phyloP scores from a whole-genome alignment of 2,113 vertebrate genomes.

The Crotophaga sulcirostris region DNA sequence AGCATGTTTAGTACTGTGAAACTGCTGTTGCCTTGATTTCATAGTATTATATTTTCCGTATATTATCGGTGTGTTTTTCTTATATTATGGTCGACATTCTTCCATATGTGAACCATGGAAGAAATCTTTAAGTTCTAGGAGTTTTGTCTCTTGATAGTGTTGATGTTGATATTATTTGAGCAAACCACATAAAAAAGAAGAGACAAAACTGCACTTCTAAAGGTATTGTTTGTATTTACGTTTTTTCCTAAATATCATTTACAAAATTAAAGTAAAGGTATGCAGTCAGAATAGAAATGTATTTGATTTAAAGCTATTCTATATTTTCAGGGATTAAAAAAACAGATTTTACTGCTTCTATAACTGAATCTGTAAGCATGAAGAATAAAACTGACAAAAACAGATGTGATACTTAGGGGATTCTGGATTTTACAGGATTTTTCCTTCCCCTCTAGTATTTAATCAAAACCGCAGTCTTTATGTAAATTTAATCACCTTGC shows the following conservation, averaged over 20 bases:
- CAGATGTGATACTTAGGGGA: neutral
- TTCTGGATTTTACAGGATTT: slow-evolving; percentile 21
- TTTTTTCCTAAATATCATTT: slow-evolving; percentile 36
- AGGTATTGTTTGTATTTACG: neutral
- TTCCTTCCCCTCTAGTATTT: neutral
- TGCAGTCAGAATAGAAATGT: neutral
- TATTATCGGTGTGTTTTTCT: neutral
- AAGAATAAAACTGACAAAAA: neutral
- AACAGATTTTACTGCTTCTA: neutral
- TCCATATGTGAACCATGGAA: neutral
- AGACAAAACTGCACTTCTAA: neutral
- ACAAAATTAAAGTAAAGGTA: neutral
- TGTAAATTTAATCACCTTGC: slow-evolving; percentile 61
- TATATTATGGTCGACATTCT: neutral
- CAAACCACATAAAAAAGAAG: neutral
- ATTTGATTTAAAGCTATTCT: neutral
- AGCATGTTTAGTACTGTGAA: neutral
- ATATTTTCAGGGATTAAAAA: neutral
- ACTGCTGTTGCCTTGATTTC: neutral
- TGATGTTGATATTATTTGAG: neutral
- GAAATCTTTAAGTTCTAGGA: neutral
- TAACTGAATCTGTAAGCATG: neutral
- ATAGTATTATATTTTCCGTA: neutral
- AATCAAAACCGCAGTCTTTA: slow-evolving; percentile 53
- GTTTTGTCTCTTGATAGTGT: neutral